Evolutionary conservation across 2,888 invertebrate species (phyloP).

Genomic region (Holacanthella duospinosa): DNA sequence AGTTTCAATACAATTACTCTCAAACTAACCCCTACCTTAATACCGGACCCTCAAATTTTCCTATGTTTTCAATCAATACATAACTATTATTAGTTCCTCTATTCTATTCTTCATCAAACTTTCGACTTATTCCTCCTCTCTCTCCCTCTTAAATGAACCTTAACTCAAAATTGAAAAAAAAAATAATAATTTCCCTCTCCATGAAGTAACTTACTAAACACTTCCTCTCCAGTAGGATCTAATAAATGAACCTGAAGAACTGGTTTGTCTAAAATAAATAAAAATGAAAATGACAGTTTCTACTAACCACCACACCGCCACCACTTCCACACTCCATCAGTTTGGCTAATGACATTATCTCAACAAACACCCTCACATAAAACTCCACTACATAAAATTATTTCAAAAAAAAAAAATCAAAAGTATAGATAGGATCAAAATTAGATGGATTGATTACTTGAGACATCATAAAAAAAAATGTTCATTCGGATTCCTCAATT

Average conservation of each 20-base stretch:
- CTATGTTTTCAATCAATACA: not conserved
- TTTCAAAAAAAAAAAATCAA: no score
- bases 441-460: not conserved
- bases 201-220: not conserved
- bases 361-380: not conserved
- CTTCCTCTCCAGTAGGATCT: no score
- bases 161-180: not conserved
- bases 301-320: not conserved
- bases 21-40: not conserved
- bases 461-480: not conserved
- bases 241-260: no score
- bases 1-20: not conserved
- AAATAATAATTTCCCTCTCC: not conserved
- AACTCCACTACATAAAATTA: not conserved
- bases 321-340: not conserved
- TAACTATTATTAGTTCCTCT: not conserved
- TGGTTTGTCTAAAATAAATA: not conserved
- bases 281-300: not conserved
- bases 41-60: not conserved
- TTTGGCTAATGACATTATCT: not conserved
- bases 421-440: not conserved
- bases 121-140: no score
- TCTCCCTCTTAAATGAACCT: no score
- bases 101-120: not conserved
- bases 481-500: not conserved